Percentiles rank a stretch among this genome's conserved stretches.
Evolutionary conservation across 2,113 vertebrate genomes (phyloP).

Genomic region (Anhinga anhinga): DNA sequence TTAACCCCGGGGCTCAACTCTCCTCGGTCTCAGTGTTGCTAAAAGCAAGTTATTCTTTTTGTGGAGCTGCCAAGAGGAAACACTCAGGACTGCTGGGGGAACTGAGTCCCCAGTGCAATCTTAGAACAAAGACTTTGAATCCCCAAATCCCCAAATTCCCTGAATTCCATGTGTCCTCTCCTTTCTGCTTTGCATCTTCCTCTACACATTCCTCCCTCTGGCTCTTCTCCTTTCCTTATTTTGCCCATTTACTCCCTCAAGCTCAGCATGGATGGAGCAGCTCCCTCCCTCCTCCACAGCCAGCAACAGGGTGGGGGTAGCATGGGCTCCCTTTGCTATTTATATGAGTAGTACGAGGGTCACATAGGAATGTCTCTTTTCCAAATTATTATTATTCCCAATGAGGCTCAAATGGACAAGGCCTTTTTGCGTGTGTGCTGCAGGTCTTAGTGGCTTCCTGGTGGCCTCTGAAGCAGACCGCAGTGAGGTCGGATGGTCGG

Average conservation of each 20-base stretch:
- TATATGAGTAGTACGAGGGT: neutral
- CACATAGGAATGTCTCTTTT: neutral
- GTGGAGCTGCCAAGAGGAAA: neutral
- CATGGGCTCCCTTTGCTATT: neutral
- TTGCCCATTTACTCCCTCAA: neutral
- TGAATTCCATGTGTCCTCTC: neutral
- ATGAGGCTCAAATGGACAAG: neutral
- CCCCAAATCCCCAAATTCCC: neutral
- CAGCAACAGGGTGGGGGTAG: neutral
- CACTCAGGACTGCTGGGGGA: neutral
- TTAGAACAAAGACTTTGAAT: neutral
- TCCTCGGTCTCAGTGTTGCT: neutral
- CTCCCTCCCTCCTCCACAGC: neutral
- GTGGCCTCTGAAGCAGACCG: neutral
- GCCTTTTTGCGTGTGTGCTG: neutral
- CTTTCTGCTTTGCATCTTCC: neutral
- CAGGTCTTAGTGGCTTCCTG: neutral
- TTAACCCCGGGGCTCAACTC: neutral
- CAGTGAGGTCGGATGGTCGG: neutral
- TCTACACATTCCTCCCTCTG: neutral
- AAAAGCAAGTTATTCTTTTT: neutral
- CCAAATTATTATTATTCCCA: neutral
- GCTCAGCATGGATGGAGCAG: rapidly evolving
- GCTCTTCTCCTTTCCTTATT: neutral
- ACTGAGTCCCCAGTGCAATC: neutral